Conservation (phyloP, 1,140 invertebrate genomes). For the Drosophila kanapiae region DNA sequence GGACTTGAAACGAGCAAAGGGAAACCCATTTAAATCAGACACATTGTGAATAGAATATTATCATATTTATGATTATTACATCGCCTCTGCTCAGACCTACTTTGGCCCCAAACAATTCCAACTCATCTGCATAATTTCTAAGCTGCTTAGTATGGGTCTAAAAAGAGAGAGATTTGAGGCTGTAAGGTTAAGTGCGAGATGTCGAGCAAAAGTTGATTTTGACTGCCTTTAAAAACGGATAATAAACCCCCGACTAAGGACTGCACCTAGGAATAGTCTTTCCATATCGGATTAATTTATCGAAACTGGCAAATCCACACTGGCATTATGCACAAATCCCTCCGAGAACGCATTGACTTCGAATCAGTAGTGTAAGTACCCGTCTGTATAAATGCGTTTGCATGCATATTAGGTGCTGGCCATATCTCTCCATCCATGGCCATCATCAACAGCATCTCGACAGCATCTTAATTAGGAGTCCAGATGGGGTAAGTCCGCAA, state of each 20-base stretch:
- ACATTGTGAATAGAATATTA: constrained; percentile 55
- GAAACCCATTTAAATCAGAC: constrained; percentile 69
- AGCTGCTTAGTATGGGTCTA: constrained; percentile 53
- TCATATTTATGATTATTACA: constrained; percentile 63
- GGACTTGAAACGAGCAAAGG: constrained; percentile 1
- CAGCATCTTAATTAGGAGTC: constrained; percentile 79
- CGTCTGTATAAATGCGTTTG: constrained; percentile 35
- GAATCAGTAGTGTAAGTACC: constrained; percentile 35
- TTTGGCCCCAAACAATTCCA: constrained; percentile 43
- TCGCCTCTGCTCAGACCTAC: constrained; percentile 16
- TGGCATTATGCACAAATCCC: neutral
- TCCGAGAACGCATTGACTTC: constrained; percentile 13
- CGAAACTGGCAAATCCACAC: constrained; percentile 10
- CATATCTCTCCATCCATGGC: constrained; percentile 28
- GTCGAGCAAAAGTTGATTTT: constrained; percentile 20
- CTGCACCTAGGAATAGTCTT: neutral
- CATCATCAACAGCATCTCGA: constrained; percentile 57
- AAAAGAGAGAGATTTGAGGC: constrained; percentile 12
- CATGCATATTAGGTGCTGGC: constrained; percentile 47
- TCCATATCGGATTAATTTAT: constrained; percentile 39
- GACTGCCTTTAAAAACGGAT: constrained; percentile 13
- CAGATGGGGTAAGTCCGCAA: constrained; percentile 60
- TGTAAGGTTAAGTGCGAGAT: constrained; percentile 10
- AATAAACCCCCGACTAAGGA: constrained; percentile 6
- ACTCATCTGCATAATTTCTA: constrained; percentile 74